Evolutionary conservation across 2,888 invertebrate genomes (phyloP).

Genomic region (Drosophila quinaria): DNA sequence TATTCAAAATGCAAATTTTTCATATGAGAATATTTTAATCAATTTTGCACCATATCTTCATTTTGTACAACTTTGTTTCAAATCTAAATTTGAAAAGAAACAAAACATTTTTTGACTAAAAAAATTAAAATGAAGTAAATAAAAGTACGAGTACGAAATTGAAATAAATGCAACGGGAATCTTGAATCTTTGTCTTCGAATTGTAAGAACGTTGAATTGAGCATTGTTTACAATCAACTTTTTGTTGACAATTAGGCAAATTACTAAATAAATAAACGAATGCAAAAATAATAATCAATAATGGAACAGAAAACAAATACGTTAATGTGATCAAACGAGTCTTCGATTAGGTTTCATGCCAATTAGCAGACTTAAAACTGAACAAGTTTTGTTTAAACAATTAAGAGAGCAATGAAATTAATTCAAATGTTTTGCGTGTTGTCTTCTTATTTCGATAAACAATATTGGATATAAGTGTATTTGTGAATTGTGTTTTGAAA

Average conservation of each 20-base stretch:
- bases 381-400: conserved; percentile 18
- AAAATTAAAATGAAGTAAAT: too few species aligned
- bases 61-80: too few species aligned
- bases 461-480: not conserved
- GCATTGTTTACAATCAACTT: conserved; percentile 5
- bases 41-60: too few species aligned
- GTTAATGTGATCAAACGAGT: conserved; percentile 9
- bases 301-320: conserved; percentile 13
- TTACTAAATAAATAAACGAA: conserved; percentile 19
- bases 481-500: not conserved
- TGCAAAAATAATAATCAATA: conserved; percentile 17
- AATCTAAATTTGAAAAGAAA: too few species aligned
- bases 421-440: conserved; percentile 8
- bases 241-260: conserved; percentile 2
- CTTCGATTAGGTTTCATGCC: conserved; percentile 10
- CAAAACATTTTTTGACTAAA: too few species aligned
- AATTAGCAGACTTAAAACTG: conserved; percentile 8
- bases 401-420: not conserved
- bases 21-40: too few species aligned
- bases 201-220: not conserved
- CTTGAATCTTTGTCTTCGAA: conserved; percentile 1
- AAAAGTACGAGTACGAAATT: too few species aligned
- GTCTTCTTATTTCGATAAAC: not conserved
- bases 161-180: too few species aligned
- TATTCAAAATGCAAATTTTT: too few species aligned